Conservation (phyloP, 1,140 invertebrate species). For the Philopotamus ludificatus region DNA sequence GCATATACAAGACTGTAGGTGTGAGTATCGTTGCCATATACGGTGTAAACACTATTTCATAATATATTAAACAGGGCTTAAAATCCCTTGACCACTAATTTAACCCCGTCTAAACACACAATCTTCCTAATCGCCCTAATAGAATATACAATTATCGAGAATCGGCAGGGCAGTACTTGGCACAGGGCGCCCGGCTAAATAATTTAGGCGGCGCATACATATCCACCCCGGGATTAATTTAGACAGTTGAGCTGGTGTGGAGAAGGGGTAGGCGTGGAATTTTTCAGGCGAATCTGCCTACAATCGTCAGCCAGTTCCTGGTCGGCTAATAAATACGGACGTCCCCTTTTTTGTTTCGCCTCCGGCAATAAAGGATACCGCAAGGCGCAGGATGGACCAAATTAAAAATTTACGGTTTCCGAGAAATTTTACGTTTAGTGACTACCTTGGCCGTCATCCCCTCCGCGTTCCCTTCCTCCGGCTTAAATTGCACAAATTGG, state of each 20-base stretch:
- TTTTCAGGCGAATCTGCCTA: constrained; percentile 10
- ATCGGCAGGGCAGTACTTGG: neutral
- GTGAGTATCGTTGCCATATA: too few relatives aligned
- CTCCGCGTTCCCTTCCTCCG: neutral
- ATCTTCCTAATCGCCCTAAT: too few relatives aligned
- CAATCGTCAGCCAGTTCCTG: constrained; percentile 14
- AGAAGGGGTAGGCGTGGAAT: neutral
- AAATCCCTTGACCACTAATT: too few relatives aligned
- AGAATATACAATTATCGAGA: neutral
- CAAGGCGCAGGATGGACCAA: constrained; percentile 1
- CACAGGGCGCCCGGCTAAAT: neutral
- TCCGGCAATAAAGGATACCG: constrained; percentile 7
- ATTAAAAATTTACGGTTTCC: constrained; percentile 26
- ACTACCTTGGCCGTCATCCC: neutral
- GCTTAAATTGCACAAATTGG: constrained; percentile 1
- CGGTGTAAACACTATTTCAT: too few relatives aligned
- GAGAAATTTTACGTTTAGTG: constrained; percentile 5
- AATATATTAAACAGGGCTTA: too few relatives aligned
- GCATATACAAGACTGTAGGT: too few relatives aligned
- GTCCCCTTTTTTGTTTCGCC: constrained; percentile 2
- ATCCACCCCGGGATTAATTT: neutral
- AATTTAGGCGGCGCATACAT: neutral
- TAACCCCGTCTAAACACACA: too few relatives aligned
- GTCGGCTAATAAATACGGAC: constrained; percentile 14
- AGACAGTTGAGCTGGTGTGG: neutral